These are phyloP conservation scores for Clarias macrocephalus DNA, from an alignment of 2,113 vertebrate species.

Conservation along the genomic window DNA sequence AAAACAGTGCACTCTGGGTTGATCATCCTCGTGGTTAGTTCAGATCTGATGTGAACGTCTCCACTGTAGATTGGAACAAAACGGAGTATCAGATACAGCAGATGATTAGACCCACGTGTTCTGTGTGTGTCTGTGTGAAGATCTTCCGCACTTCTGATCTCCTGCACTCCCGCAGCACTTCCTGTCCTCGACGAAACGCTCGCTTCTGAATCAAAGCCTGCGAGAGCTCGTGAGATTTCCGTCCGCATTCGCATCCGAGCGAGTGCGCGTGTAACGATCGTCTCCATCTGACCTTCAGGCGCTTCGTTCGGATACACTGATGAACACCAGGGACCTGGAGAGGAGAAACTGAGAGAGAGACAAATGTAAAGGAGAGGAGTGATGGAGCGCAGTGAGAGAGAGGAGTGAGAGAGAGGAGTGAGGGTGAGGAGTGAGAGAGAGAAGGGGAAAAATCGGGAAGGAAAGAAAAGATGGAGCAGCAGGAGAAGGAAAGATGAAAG, in stretches of 20 bases:
- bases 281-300: constrained; percentile 8
- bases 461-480: not conserved
- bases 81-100: too few species aligned
- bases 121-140: not conserved
- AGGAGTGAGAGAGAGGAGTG: not conserved
- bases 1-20: too few species aligned
- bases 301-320: not conserved
- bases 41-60: too few species aligned
- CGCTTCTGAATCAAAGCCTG: not conserved
- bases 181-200: not conserved
- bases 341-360: not conserved
- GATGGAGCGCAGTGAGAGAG: too few species aligned
- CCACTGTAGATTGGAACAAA: too few species aligned
- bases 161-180: not conserved
- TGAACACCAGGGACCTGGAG: not conserved
- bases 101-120: not conserved
- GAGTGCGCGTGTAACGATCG: not conserved
- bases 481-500: not conserved
- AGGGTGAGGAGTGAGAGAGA: not conserved
- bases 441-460: not conserved
- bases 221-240: not conserved
- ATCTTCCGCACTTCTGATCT: not conserved
- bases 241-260: not conserved
- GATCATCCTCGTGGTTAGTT: too few species aligned
- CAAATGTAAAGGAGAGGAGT: not conserved